Evolutionary conservation across 2,888 invertebrate species (phyloP).

Genomic region (Aphrophora alni): DNA sequence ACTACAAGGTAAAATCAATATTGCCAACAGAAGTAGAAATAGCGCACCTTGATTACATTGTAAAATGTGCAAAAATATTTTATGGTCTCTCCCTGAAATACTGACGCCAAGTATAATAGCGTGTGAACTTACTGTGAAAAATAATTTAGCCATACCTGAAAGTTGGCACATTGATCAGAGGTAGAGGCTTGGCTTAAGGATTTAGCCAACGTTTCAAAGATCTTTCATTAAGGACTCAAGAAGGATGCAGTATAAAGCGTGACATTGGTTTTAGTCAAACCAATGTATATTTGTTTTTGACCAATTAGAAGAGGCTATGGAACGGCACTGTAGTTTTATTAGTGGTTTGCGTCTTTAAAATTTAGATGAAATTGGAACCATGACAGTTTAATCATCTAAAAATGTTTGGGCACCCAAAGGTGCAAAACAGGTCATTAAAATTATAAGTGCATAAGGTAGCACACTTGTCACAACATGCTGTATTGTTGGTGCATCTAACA

Average conservation of each 20-base stretch:
- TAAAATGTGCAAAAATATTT: conserved; percentile 42
- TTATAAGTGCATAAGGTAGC: conserved; percentile 9
- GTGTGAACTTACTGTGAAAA: conserved; percentile 44
- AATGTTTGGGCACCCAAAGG: conserved; percentile 50
- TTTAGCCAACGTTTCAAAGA: conserved; percentile 20
- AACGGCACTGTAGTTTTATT: conserved; percentile 43
- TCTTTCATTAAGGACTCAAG: neutral
- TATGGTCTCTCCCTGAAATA: conserved; percentile 32
- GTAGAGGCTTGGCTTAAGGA: neutral
- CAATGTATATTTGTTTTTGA: conserved; percentile 10
- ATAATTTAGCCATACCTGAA: conserved; percentile 43
- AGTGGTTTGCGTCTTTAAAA: conserved; percentile 47
- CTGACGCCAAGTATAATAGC: conserved; percentile 45
- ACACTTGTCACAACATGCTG: conserved; percentile 26
- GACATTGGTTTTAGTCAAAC: too few relatives aligned
- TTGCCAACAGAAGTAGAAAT: conserved; percentile 43
- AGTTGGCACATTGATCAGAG: conserved; percentile 42
- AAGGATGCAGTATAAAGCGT: too few relatives aligned
- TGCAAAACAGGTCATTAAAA: conserved; percentile 21
- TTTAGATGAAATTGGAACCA: conserved; percentile 47
- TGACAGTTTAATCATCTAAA: conserved; percentile 47
- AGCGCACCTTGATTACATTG: conserved; percentile 32
- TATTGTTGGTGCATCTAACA: conserved; percentile 7
- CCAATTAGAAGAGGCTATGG: conserved; percentile 49
- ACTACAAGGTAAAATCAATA: too few relatives aligned